phyloP scores from a whole-genome alignment of 2,797 vertebrate species.

The Selene dorsalis region DNA sequence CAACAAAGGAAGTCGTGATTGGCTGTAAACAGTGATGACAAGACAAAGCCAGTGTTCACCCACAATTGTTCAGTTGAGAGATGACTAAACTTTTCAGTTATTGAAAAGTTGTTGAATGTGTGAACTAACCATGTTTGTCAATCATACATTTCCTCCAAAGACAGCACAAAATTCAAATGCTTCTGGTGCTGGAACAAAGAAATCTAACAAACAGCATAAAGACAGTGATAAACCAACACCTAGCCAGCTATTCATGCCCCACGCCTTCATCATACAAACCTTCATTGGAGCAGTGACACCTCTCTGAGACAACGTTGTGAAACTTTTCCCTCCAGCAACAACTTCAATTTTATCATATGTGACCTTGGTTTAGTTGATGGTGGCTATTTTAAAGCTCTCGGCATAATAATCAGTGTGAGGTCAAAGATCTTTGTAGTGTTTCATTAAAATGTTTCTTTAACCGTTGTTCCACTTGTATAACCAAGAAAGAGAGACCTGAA shows the following conservation, averaged over 20 bases:
- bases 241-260: neutral
- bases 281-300: neutral
- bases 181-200: neutral
- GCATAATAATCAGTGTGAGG: neutral
- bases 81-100: constrained; percentile 12
- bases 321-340: neutral
- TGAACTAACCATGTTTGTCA: neutral
- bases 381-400: neutral
- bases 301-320: neutral
- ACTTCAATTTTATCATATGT: neutral
- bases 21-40: constrained; percentile 11
- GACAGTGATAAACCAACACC: neutral
- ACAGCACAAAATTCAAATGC: neutral
- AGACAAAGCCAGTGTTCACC: constrained; percentile 3
- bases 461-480: neutral
- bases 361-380: neutral
- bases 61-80: neutral
- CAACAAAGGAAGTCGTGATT: neutral
- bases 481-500: neutral
- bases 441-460: neutral
- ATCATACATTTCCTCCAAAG: neutral
- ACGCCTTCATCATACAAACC: neutral
- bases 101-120: neutral
- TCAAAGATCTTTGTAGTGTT: neutral
- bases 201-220: neutral